These are phyloP conservation scores for Petrocephalus microphthalmus DNA, from an alignment of 2,113 vertebrate genomes.

Conservation along the genomic window DNA sequence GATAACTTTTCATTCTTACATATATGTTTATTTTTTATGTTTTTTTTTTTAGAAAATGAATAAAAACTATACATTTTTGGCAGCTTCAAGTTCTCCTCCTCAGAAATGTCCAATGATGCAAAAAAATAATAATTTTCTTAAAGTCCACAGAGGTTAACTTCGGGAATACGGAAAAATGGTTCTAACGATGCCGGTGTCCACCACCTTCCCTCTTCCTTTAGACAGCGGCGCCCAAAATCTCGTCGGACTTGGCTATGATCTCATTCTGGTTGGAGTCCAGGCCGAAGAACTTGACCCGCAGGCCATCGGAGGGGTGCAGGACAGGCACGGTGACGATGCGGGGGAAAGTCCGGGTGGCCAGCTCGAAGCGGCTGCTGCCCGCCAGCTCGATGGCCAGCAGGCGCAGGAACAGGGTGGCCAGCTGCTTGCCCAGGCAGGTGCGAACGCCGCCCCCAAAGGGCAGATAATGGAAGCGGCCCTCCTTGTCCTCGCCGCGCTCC, in stretches of 20 bases:
- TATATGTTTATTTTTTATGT: conserved; percentile 49
- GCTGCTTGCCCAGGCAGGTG: conserved; percentile 92
- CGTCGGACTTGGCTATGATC: conserved; percentile 86
- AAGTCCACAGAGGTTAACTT: conserved; percentile 6
- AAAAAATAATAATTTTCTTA: neutral
- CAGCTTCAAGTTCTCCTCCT: conserved; percentile 46
- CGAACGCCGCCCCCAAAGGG: conserved; percentile 88
- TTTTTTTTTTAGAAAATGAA: conserved; percentile 53
- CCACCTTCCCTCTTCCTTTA: conserved; percentile 43
- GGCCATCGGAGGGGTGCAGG: conserved; percentile 84
- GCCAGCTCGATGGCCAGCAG: conserved; percentile 86
- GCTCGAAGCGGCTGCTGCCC: conserved; percentile 86
- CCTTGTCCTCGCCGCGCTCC: conserved; percentile 85
- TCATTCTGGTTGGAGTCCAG: conserved; percentile 98
- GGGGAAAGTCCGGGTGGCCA: conserved; percentile 87
- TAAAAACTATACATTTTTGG: conserved; percentile 62
- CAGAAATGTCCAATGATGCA: conserved; percentile 9
- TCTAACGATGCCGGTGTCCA: conserved; percentile 32
- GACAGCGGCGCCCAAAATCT: conserved; percentile 83
- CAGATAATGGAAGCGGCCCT: conserved; percentile 92
- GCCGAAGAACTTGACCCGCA: conserved; percentile 92
- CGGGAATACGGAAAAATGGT: conserved; percentile 4
- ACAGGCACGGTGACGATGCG: conserved; percentile 83
- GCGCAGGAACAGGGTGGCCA: conserved; percentile 92
- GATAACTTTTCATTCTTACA: conserved; percentile 48